Evolutionary conservation across 2,113 vertebrate genomes (phyloP), one percentile per base, ranked within the genome.

Genomic region (Pipra filicauda): DNA sequence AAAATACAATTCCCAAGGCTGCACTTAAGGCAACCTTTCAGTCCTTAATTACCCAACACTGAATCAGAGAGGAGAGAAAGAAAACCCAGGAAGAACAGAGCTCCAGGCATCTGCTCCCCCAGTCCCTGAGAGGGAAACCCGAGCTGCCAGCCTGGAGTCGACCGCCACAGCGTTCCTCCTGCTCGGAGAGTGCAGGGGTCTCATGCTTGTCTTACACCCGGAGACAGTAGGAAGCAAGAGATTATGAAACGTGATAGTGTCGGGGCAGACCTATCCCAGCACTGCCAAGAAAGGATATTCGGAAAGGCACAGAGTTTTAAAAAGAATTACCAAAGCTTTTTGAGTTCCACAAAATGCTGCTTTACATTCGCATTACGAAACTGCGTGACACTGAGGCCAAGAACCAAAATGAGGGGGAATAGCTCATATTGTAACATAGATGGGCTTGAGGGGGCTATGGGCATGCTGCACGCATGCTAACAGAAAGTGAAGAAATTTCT

Each of bases 1-100:
- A 96, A 91, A 97, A 78, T 27, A 73, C 6, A 3, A 80, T 91
- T 96, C 88, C 88, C 93, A 94, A 88, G 85, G 90, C 92, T 81
- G 67, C 92, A 94, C 90, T 96, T 89, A 83, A 91, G 46, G 55
- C 82, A 93, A 43, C 77, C 44, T 93, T 95, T 93, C 84, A 87
- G 73, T 65, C 52, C 76, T 75, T 92, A 93, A 95, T 92, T 92
- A 89, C 57, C 41, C 28, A 20, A 31, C 73, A 33, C 35, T 64
- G 70, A 92, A 81, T 69, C 48, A 57, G 75, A 94, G 49, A 74
- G 55, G n/a, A 86, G 67, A 96, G 52, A 83, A 87, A 82, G 75
- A 83, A 93, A 91, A 59, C 31, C 73, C n/a, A 69, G 74, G 44
- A 33, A 85, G 76, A 91, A 59, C 0, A 0, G 33, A 66, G 75